A percentile compares a stretch with the other conserved stretches of the same genome.
These are phyloP conservation scores for Puntigrus tetrazona DNA, from an alignment of 2,113 vertebrate genomes.

Conservation along the genomic window DNA sequence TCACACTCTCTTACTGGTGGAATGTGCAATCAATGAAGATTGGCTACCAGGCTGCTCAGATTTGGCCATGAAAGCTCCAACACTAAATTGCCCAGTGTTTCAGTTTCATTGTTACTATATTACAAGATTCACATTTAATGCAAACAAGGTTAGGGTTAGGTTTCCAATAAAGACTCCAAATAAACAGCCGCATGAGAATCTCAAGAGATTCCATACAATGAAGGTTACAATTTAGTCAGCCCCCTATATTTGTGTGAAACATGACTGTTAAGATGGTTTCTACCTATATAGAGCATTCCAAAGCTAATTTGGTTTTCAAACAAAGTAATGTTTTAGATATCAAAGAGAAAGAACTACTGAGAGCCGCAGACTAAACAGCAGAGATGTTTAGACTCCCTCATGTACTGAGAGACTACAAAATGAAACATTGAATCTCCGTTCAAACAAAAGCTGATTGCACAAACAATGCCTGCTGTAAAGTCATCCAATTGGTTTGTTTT, in stretches of 20 bases:
- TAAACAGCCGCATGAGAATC: background rate
- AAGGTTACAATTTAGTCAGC: background rate
- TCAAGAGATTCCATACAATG: background rate
- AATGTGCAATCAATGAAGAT: too few species aligned
- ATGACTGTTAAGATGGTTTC: background rate
- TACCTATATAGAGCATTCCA: background rate
- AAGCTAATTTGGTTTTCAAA: background rate
- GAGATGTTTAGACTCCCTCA: background rate
- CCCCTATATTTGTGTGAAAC: background rate
- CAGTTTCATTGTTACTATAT: too few species aligned
- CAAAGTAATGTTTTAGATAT: background rate
- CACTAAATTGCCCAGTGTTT: too few species aligned
- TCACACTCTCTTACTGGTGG: too few species aligned
- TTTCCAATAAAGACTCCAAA: background rate
- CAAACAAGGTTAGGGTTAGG: background rate
- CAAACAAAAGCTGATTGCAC: constrained; percentile 33
- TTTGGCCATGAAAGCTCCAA: too few species aligned
- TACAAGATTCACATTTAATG: background rate
- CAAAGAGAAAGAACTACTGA: background rate
- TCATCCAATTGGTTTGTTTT: constrained; percentile 19
- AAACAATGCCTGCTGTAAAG: constrained; percentile 18
- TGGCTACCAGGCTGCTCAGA: too few species aligned
- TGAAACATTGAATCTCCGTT: background rate
- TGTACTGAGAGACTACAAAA: constrained; percentile 6
- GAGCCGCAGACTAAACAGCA: background rate